Evolutionary conservation across 2,113 vertebrate species (phyloP), one percentile per base, ranked within the genome.

Genomic region (Entelurus aequoreus): DNA sequence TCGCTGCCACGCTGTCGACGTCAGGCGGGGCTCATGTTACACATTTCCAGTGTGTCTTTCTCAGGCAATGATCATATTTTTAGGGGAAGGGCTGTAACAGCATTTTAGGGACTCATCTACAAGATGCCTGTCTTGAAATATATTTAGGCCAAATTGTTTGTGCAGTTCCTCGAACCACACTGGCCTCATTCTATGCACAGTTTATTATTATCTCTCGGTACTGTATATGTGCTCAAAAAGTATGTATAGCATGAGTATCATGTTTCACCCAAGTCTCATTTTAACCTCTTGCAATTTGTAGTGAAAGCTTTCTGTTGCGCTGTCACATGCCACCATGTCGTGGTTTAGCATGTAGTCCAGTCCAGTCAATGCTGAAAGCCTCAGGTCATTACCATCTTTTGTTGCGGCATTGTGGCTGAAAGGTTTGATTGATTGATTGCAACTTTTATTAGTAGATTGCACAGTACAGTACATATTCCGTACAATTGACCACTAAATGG

Each of bases 1-100:
- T 68, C 66, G 48, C 66, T 50, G 14, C 68, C 65, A 49, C 54
- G 54, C 69, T 35, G 14, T 21, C 67, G 28, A 65, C 48, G 49
- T 77, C 68, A 66, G 5, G 67, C 57, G 1, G 7, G 52, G 66
- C 67, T 72, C 49, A 28, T 16, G 7, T 68, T 68, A 42, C 74
- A 38, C 37, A 58, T 66, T 55, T 70, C 40, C 65, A 53, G 19
- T 60, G 19, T 60, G 60, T 74, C 42, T 61, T 62, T 63, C n/a
- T 60, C 35, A 9, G 48, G 44, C 48, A 64, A 36, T 60, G n/a
- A 28, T 54, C 60, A 35, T 60, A 21, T 65, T 42, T 46, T 11
- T 40, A 28, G 28, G 28, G 47, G 44, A 62, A 50, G 0, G 38
- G 61, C 36, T 50, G 0, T 1, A 38, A 12, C 12, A 28, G 15